Evolutionary conservation across 1,140 invertebrate species (phyloP).

Genomic region (Schlechtendalia chinensis): DNA sequence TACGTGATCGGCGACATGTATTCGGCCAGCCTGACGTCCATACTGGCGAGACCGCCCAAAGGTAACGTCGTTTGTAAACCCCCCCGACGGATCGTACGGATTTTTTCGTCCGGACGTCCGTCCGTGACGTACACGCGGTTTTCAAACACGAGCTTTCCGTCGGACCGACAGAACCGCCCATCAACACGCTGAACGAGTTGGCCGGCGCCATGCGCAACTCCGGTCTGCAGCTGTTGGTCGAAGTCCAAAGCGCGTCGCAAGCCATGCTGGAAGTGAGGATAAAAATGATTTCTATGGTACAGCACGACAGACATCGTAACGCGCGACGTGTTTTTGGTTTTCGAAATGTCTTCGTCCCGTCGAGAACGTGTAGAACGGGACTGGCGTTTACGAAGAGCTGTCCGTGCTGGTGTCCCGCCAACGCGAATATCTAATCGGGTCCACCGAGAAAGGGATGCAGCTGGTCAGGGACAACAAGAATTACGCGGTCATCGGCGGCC

Average conservation of each 20-base stretch:
- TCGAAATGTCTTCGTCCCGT: slow-evolving; percentile 9
- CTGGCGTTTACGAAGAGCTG: slow-evolving; percentile 66
- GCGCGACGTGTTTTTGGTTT: background rate
- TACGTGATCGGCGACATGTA: slow-evolving; percentile 73
- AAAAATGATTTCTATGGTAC: too few relatives aligned
- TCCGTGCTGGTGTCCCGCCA: slow-evolving; percentile 65
- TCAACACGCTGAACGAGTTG: slow-evolving; percentile 63
- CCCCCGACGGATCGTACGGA: too few relatives aligned
- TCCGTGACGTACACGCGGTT: too few relatives aligned
- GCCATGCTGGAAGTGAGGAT: slow-evolving; percentile 65
- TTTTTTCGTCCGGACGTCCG: too few relatives aligned
- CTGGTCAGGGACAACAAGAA: slow-evolving; percentile 61
- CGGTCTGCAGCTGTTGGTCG: slow-evolving; percentile 65
- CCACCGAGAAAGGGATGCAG: slow-evolving; percentile 66
- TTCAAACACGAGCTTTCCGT: too few relatives aligned
- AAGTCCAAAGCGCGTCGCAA: slow-evolving; percentile 67
- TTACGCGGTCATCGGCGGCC: slow-evolving; percentile 65
- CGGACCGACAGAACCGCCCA: slow-evolving; percentile 61
- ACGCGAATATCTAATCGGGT: slow-evolving; percentile 60
- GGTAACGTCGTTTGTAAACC: slow-evolving; percentile 54
- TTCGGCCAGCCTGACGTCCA: slow-evolving; percentile 69
- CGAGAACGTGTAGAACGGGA: slow-evolving; percentile 64
- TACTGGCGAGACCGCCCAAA: slow-evolving; percentile 65
- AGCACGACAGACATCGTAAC: too few relatives aligned
- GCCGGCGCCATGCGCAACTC: slow-evolving; percentile 63